These are phyloP conservation scores for Troilus luridus DNA, from an alignment of 2,888 invertebrate genomes.

Conservation along the genomic window DNA sequence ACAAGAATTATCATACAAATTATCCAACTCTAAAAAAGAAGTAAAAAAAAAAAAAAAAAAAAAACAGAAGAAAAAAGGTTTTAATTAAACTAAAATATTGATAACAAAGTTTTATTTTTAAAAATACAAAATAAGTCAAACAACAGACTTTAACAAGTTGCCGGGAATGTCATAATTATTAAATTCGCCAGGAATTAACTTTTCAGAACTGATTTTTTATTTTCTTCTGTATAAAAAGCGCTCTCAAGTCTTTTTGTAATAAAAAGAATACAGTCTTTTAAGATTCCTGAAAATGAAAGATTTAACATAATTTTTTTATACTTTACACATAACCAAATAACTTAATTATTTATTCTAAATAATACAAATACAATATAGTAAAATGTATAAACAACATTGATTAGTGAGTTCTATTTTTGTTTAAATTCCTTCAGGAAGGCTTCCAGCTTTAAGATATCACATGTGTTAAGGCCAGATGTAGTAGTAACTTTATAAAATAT, in stretches of 20 bases:
- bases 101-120: slow-evolving; percentile 13
- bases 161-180: slow-evolving; percentile 26
- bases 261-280: slow-evolving; percentile 51
- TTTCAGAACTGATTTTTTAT: background rate
- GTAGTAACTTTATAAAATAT: no score
- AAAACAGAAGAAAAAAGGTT: background rate
- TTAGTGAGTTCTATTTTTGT: no score
- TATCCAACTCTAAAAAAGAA: background rate
- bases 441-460: no score
- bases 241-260: slow-evolving; percentile 24
- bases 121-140: slow-evolving; percentile 18
- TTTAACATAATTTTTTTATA: background rate
- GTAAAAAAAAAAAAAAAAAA: no score
- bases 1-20: background rate
- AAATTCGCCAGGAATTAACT: background rate
- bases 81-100: slow-evolving; percentile 7
- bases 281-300: slow-evolving; percentile 24
- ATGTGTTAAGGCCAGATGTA: no score
- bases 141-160: background rate
- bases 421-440: no score
- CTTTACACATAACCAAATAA: background rate
- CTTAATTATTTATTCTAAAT: background rate
- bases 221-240: background rate
- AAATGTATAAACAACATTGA: no score
- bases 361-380: background rate